Percentiles rank a stretch among this genome's conserved stretches.
Conservation (phyloP, 2,113 vertebrate species). For the Connochaetes taurinus region DNA sequence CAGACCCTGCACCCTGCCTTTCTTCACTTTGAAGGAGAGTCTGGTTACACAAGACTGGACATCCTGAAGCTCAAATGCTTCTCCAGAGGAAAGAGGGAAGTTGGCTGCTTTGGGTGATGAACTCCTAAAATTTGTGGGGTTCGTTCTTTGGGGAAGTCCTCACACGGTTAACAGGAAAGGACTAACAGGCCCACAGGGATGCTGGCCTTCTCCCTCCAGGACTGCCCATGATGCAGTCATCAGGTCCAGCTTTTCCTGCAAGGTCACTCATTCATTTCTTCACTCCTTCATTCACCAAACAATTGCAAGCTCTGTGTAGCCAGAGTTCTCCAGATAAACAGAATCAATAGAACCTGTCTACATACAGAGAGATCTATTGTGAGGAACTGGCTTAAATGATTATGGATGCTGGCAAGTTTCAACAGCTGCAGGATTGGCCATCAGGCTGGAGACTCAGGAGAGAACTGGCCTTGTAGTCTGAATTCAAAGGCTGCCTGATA, state of each 20-base stretch:
- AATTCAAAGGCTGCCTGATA: neutral
- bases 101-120: neutral
- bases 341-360: neutral
- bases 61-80: neutral
- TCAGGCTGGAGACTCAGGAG: neutral
- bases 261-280: neutral
- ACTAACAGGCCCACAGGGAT: neutral
- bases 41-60: neutral
- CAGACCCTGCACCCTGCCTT: accelerated
- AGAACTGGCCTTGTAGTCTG: neutral
- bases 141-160: neutral
- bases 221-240: accelerated
- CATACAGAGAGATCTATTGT: neutral
- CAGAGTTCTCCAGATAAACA: neutral
- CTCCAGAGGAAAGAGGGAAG: neutral
- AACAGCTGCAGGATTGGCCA: too few species aligned
- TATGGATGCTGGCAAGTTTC: neutral
- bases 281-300: neutral
- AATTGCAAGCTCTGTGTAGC: neutral
- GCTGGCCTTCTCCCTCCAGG: neutral
- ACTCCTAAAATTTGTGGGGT: neutral
- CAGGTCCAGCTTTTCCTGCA: neutral
- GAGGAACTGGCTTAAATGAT: neutral
- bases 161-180: too few species aligned
- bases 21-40: neutral